Conservation (phyloP, 2,797 vertebrate species). For the Pseudomugil tenellus region DNA sequence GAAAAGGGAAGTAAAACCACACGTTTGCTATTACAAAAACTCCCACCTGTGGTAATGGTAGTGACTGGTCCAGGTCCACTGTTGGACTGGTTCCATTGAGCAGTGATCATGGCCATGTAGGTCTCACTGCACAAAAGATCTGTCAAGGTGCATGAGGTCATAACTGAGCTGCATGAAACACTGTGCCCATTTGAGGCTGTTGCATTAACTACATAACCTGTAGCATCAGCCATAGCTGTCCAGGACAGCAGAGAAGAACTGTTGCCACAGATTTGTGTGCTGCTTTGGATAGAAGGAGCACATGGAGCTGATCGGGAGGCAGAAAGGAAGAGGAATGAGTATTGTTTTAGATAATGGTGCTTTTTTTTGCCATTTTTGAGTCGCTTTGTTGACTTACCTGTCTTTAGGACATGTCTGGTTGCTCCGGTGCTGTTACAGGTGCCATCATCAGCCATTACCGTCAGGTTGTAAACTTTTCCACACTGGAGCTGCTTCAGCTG, state of each 20-base stretch:
- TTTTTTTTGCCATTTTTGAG: background rate
- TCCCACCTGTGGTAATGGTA: conserved; percentile 66
- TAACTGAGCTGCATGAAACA: conserved; percentile 49
- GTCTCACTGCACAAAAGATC: conserved; percentile 67
- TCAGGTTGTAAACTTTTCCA: conserved; percentile 73
- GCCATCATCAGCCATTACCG: conserved; percentile 62
- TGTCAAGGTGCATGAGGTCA: conserved; percentile 54
- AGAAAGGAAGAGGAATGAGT: conserved; percentile 2
- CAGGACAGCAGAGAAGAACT: conserved; percentile 67
- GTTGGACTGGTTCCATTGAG: conserved; percentile 57
- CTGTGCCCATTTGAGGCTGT: conserved; percentile 50
- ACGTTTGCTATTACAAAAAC: background rate
- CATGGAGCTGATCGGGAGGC: conserved; percentile 70
- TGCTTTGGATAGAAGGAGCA: conserved; percentile 56
- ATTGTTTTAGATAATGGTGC: background rate
- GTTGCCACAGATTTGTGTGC: conserved; percentile 60
- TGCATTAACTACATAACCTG: conserved; percentile 57
- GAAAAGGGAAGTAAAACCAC: background rate
- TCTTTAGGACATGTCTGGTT: conserved; percentile 45
- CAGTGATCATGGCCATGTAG: conserved; percentile 58
- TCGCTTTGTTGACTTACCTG: conserved; percentile 62
- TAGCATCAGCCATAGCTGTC: conserved; percentile 37
- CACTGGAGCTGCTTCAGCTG: conserved; percentile 69
- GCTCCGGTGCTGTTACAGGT: conserved; percentile 73
- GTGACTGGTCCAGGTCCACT: conserved; percentile 51